Percentiles rank a stretch among this genome's conserved stretches.
Evolutionary conservation across 1,140 invertebrate species (phyloP).

Genomic region (Ctenoplectra terminalis): DNA sequence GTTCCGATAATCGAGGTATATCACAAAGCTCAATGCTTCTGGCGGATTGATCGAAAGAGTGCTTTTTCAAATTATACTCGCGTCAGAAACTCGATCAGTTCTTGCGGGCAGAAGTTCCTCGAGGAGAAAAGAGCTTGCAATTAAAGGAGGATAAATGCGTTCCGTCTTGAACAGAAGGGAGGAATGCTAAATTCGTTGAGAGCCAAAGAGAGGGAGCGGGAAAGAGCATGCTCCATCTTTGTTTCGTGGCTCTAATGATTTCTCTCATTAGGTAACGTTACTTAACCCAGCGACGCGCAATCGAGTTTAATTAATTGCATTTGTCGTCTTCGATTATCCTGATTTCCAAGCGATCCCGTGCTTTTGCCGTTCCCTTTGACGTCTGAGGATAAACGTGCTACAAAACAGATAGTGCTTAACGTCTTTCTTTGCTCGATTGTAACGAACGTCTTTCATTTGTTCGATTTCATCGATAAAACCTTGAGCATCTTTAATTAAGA

Average conservation of each 20-base stretch:
- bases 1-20: too few relatives aligned
- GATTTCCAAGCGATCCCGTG: slow-evolving; percentile 14
- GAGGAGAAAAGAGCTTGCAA: slow-evolving; percentile 7
- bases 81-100: not conserved
- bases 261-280: slow-evolving; percentile 66
- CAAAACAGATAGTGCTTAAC: not conserved
- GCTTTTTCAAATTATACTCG: not conserved
- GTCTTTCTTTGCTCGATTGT: not conserved
- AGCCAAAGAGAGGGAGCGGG: not conserved
- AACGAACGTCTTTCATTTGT: not conserved
- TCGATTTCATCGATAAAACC: not conserved
- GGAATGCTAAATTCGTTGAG: slow-evolving; percentile 20
- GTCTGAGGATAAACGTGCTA: not conserved
- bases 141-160: slow-evolving; percentile 52
- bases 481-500: not conserved
- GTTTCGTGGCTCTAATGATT: slow-evolving; percentile 68
- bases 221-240: slow-evolving; percentile 35
- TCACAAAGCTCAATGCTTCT: too few relatives aligned
- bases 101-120: slow-evolving; percentile 12
- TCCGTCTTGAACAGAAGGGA: slow-evolving; percentile 12
- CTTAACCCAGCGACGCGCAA: slow-evolving; percentile 53
- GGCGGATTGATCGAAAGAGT: not conserved
- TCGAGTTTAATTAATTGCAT: slow-evolving; percentile 69
- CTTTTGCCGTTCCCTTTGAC: not conserved
- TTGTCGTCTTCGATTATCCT: slow-evolving; percentile 65